Conservation (phyloP, 2,113 vertebrate genomes). For the Chloroceryle aenea region DNA sequence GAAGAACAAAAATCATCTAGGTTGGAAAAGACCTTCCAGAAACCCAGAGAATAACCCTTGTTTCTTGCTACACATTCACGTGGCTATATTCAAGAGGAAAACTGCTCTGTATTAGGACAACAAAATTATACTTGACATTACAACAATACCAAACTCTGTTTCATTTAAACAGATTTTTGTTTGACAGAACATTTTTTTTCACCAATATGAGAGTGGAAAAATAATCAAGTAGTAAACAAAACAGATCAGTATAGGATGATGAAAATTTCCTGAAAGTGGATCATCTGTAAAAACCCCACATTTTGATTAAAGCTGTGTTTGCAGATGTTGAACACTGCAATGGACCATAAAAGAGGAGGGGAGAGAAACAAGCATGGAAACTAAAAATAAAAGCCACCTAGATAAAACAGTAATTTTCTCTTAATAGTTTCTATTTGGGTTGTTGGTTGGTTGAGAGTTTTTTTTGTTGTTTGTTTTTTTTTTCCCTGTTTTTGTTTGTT, state of each 20-base stretch:
- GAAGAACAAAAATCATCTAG: too few relatives aligned
- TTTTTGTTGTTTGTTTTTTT: not conserved
- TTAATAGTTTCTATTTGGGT: not conserved
- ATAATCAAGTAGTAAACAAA: not conserved
- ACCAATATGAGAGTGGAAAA: not conserved
- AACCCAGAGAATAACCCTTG: not conserved
- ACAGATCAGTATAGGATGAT: not conserved
- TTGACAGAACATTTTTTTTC: conserved; percentile 3
- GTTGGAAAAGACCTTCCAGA: not conserved
- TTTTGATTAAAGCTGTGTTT: not conserved
- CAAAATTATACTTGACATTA: not conserved
- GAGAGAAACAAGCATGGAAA: not conserved
- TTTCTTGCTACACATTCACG: not conserved
- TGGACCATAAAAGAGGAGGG: not conserved
- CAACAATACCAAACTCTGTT: not conserved
- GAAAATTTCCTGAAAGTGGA: not conserved
- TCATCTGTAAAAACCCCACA: not conserved
- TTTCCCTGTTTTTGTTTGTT: not conserved
- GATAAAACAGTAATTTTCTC: not conserved
- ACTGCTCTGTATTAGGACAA: conserved; percentile 6
- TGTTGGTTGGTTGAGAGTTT: too few relatives aligned
- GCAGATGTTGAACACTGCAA: not conserved
- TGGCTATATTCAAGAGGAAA: not conserved
- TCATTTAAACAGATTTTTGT: conserved; percentile 30
- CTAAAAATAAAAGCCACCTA: not conserved